These are phyloP conservation scores for Nomia melanderi DNA, from an alignment of 1,140 invertebrate genomes.

Conservation along the genomic window DNA sequence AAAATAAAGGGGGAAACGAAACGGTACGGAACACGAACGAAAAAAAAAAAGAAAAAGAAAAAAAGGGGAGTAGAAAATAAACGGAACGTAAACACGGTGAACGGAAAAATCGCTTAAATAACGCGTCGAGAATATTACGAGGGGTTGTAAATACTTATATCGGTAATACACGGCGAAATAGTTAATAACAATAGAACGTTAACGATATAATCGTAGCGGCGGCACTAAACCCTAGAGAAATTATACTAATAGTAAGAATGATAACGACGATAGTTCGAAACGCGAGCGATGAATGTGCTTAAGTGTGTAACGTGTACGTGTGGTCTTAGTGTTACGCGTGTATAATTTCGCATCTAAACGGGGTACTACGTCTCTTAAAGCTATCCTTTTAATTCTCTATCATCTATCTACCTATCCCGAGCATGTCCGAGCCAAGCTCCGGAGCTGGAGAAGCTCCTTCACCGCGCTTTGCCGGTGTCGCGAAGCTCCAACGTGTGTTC, in stretches of 20 bases:
- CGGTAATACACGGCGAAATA: constrained; percentile 23
- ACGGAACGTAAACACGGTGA: background rate
- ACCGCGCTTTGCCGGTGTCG: no score
- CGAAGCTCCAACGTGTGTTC: no score
- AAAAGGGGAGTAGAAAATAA: background rate
- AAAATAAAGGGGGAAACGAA: background rate
- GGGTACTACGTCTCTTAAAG: constrained; percentile 57
- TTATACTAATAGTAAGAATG: constrained; percentile 49
- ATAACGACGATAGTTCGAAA: constrained; percentile 50
- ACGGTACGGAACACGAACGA: background rate
- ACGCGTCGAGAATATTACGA: constrained; percentile 28
- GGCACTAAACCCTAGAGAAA: constrained; percentile 49
- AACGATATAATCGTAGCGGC: constrained; percentile 29
- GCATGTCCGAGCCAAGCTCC: constrained; percentile 3
- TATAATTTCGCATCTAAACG: constrained; percentile 38
- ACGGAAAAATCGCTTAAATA: constrained; percentile 42
- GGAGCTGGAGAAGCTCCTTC: no score
- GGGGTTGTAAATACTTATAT: constrained; percentile 49
- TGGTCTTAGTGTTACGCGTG: background rate
- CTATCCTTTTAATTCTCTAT: constrained; percentile 52
- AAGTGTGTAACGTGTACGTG: background rate
- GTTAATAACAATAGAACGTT: constrained; percentile 22
- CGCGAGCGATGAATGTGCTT: constrained; percentile 12
- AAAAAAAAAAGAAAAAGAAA: background rate
- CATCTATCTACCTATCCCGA: constrained; percentile 47